Conservation (phyloP, 1,140 invertebrate species). For the Diploscapter pachys region DNA sequence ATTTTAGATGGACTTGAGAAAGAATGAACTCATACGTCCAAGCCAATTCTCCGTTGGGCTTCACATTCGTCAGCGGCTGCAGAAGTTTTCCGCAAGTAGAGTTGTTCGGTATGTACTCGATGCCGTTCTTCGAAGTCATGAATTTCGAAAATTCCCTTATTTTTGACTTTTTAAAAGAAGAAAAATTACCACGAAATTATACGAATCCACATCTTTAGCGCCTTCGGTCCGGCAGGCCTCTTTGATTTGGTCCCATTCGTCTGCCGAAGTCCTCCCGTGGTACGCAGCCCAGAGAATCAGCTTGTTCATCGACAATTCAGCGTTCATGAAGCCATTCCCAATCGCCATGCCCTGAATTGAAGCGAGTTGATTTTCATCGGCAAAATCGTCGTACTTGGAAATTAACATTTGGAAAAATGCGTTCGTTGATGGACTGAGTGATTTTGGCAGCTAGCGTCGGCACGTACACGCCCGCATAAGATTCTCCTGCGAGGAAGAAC, state of each 20-base stretch:
- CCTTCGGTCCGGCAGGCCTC: conserved; percentile 1
- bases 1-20: too few species aligned
- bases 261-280: conserved; percentile 26
- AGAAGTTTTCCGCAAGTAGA: conserved; percentile 29
- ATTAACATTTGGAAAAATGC: conserved; percentile 31
- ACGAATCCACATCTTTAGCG: conserved; percentile 17
- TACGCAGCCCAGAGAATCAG: conserved; percentile 35
- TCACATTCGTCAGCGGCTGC: background rate
- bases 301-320: conserved; percentile 25
- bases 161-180: background rate
- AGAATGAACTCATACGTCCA: too few species aligned
- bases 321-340: conserved; percentile 43
- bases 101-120: conserved; percentile 23
- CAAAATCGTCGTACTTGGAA: conserved; percentile 24
- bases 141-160: too few species aligned
- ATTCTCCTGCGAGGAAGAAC: conserved; percentile 42
- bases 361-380: background rate
- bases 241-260: conserved; percentile 33
- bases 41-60: too few species aligned
- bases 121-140: conserved; percentile 13
- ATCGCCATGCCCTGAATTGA: conserved; percentile 28
- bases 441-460: conserved; percentile 35
- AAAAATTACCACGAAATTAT: conserved; percentile 15
- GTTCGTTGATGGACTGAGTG: conserved; percentile 34
- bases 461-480: conserved; percentile 41